Percentiles rank a stretch among this genome's conserved stretches.
phyloP scores from a whole-genome alignment of 1,140 invertebrate species.

The Hormaphis cornu region DNA sequence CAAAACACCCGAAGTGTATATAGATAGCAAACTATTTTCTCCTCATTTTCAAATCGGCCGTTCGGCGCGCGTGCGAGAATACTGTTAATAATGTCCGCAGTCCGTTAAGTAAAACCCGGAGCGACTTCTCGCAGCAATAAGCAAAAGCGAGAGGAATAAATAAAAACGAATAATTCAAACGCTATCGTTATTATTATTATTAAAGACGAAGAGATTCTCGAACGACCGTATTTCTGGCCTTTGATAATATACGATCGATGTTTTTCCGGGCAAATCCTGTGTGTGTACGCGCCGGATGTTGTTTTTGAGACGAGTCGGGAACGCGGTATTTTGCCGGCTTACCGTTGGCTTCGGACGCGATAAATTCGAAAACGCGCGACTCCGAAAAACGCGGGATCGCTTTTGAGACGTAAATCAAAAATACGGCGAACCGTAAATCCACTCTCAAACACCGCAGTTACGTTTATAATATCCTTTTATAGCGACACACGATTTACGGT shows the following conservation, averaged over 20 bases:
- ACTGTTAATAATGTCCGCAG: too few relatives aligned
- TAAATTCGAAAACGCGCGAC: conserved; percentile 19
- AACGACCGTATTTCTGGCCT: conserved; percentile 26
- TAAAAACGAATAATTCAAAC: conserved; percentile 16
- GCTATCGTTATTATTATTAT: too few relatives aligned
- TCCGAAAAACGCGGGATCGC: conserved; percentile 29
- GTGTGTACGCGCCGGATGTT: conserved; percentile 6
- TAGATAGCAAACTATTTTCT: neutral
- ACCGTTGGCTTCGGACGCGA: conserved; percentile 19
- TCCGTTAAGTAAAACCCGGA: too few relatives aligned
- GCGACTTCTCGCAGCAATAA: too few relatives aligned
- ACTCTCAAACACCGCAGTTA: too few relatives aligned
- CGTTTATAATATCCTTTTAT: too few relatives aligned
- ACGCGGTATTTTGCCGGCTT: conserved; percentile 5
- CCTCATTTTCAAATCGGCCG: conserved; percentile 21
- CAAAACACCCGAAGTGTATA: too few relatives aligned
- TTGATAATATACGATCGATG: conserved; percentile 32
- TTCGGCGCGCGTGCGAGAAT: too few relatives aligned
- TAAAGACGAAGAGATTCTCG: conserved; percentile 32
- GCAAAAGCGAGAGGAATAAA: too few relatives aligned
- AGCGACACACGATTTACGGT: too few relatives aligned
- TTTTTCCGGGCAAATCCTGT: conserved; percentile 16
- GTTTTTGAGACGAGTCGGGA: neutral
- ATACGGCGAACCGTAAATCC: neutral
- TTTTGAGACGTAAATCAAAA: conserved; percentile 32